Evolutionary conservation across 2,113 vertebrate genomes (phyloP).

Genomic region (Bambusicola thoracicus): DNA sequence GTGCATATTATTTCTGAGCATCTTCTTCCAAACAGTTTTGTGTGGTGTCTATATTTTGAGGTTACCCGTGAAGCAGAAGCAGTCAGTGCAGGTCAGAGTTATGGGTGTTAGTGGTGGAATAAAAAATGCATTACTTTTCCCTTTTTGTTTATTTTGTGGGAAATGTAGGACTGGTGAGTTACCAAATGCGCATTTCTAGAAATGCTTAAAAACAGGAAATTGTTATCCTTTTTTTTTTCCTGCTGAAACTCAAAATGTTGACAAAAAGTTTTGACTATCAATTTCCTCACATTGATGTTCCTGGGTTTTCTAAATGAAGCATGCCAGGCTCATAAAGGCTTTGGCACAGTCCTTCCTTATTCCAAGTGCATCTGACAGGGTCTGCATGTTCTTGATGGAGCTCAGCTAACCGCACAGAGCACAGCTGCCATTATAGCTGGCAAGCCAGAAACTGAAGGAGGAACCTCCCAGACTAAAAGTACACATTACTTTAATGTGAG

Average conservation of each 20-base stretch:
- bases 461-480: constrained; percentile 23
- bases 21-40: background rate
- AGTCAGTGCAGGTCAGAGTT: constrained; percentile 6
- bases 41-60: constrained; percentile 29
- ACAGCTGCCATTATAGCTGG: constrained; percentile 50
- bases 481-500: background rate
- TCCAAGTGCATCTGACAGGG: constrained; percentile 31
- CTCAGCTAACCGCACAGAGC: constrained; percentile 4
- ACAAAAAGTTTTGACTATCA: background rate
- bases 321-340: background rate
- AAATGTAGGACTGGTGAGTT: background rate
- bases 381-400: constrained; percentile 8
- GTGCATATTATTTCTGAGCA: background rate
- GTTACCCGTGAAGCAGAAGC: background rate
- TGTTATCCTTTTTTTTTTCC: background rate
- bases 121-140: constrained; percentile 42
- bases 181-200: constrained; percentile 44
- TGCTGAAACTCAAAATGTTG: constrained; percentile 3
- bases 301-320: background rate
- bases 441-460: background rate
- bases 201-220: constrained; percentile 67
- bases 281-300: background rate
- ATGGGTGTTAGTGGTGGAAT: constrained; percentile 19
- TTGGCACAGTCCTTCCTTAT: constrained; percentile 13
- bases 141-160: constrained; percentile 60